phyloP scores from a whole-genome alignment of 2,888 invertebrate genomes.

The Punctoribates punctum region DNA sequence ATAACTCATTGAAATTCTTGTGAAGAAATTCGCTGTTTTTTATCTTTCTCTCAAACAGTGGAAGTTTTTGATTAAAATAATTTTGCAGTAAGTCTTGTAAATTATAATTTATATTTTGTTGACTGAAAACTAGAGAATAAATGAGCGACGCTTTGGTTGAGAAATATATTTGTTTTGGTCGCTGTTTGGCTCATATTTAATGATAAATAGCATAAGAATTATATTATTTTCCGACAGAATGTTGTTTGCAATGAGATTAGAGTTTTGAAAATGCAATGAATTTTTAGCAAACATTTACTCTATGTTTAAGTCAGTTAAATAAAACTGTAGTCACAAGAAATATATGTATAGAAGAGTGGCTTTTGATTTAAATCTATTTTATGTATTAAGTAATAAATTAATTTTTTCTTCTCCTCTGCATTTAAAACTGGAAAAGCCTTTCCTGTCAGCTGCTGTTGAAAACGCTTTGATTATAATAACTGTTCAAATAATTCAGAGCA shows the following conservation, averaged over 20 bases:
- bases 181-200: neutral
- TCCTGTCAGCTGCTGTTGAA: neutral
- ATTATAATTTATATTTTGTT: too few species aligned
- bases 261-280: constrained; percentile 15
- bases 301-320: neutral
- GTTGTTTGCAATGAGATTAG: constrained; percentile 30
- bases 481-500: too few species aligned
- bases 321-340: neutral
- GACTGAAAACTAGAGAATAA: too few species aligned
- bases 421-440: neutral
- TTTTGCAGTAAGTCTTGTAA: too few species aligned
- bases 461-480: neutral
- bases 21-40: too few species aligned
- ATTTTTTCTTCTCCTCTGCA: neutral
- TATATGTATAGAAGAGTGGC: neutral
- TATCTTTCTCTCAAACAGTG: too few species aligned
- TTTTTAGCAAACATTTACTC: constrained; percentile 16
- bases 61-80: too few species aligned
- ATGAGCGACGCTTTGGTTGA: too few species aligned
- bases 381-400: neutral
- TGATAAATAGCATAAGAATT: constrained; percentile 28
- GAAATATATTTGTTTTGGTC: neutral
- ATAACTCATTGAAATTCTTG: too few species aligned
- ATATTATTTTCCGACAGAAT: neutral
- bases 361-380: constrained; percentile 14